Percentiles rank a stretch among this genome's conserved stretches.
Conservation (phyloP, 2,888 invertebrate genomes). For the Watsonalla cultraria region DNA sequence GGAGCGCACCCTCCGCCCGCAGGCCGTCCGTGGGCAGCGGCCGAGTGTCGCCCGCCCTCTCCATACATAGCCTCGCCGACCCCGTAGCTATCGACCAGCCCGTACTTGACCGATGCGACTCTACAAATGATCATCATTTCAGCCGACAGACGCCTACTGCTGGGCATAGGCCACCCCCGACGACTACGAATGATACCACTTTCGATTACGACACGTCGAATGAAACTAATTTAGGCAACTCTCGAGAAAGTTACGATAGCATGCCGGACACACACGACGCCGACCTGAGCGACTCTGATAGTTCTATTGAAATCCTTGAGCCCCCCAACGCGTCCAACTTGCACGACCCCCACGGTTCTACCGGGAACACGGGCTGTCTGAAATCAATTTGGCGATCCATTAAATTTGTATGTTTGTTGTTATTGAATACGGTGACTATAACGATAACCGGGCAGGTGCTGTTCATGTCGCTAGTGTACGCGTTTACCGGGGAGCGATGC, state of each 20-base stretch:
- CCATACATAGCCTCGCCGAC: constrained; percentile 52
- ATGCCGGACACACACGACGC: constrained; percentile 1
- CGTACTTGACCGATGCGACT: background rate
- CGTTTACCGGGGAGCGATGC: constrained; percentile 40
- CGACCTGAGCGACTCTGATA: background rate
- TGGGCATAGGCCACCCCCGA: too few species aligned
- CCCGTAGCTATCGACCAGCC: constrained; percentile 20
- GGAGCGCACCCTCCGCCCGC: constrained; percentile 14
- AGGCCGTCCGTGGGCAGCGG: background rate
- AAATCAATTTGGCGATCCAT: constrained; percentile 24
- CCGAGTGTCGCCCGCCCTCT: constrained; percentile 36
- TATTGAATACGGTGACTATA: constrained; percentile 37
- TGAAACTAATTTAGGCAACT: background rate
- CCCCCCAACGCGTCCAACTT: constrained; percentile 6
- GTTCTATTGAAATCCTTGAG: background rate
- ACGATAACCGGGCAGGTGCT: constrained; percentile 35
- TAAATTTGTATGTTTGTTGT: constrained; percentile 39
- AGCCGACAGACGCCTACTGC: too few species aligned
- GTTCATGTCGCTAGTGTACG: constrained; percentile 37
- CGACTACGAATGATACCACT: background rate
- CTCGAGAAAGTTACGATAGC: background rate
- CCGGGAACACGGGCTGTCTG: constrained; percentile 14
- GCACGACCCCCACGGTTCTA: constrained; percentile 7
- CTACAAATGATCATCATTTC: too few species aligned
- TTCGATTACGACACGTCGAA: background rate